A percentile compares a stretch with the other conserved stretches of the same genome.
Conservation (phyloP, 1,140 invertebrate species). For the Artemia franciscana region DNA sequence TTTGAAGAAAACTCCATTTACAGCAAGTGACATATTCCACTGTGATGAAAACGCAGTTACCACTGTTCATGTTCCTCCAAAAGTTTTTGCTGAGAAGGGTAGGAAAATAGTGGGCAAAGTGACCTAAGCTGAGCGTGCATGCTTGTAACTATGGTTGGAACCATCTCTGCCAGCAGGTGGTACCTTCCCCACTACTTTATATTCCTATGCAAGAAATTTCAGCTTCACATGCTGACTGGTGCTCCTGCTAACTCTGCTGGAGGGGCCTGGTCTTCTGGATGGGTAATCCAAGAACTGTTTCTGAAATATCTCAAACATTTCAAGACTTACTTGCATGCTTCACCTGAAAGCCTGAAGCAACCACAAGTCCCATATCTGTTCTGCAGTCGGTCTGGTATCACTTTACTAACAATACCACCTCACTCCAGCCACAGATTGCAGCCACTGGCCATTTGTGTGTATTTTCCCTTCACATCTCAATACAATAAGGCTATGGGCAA, state of each 20-base stretch:
- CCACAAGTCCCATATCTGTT: neutral
- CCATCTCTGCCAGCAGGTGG: neutral
- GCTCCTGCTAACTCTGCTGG: neutral
- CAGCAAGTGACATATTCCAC: slow-evolving; percentile 3
- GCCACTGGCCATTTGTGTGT: too few species aligned
- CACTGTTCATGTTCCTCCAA: neutral
- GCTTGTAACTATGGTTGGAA: neutral
- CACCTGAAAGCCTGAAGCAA: neutral
- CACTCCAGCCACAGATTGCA: neutral
- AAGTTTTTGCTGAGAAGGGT: neutral
- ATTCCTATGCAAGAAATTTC: neutral
- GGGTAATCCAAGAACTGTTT: neutral
- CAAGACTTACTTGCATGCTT: neutral
- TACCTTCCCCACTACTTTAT: neutral
- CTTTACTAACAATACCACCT: neutral
- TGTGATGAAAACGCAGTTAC: slow-evolving; percentile 4
- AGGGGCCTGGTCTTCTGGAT: neutral
- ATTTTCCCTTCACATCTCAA: neutral
- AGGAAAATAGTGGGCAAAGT: neutral
- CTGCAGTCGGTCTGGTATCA: neutral
- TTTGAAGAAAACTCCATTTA: slow-evolving; percentile 3
- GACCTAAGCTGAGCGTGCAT: neutral
- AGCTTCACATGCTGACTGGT: neutral
- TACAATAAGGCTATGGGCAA: neutral
- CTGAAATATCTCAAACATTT: neutral